Percentiles rank a stretch among this genome's conserved stretches.
Evolutionary conservation across 2,797 vertebrate species (phyloP).

Genomic region (Sebastes matsubarae): DNA sequence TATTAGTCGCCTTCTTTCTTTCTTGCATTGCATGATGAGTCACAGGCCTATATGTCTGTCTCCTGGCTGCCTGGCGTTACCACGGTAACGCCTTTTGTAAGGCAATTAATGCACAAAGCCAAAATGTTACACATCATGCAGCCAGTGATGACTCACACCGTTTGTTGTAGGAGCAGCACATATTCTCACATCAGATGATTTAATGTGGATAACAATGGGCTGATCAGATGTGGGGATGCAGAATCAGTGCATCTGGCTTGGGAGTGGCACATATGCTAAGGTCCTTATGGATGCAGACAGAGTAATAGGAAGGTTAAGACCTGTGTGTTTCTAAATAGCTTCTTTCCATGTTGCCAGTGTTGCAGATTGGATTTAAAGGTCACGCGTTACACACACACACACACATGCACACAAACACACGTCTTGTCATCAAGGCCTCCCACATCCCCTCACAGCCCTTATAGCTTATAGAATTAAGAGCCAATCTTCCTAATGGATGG

Average conservation of each 20-base stretch:
- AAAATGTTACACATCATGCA: constrained; percentile 22
- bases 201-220: background rate
- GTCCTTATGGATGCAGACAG: constrained; percentile 18
- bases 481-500: constrained; percentile 72
- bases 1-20: background rate
- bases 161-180: constrained; percentile 28
- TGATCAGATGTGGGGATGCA: constrained; percentile 20
- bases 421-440: constrained; percentile 38
- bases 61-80: constrained; percentile 66
- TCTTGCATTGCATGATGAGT: constrained; percentile 67
- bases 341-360: constrained; percentile 59
- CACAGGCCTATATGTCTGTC: constrained; percentile 59
- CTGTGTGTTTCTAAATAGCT: constrained; percentile 26
- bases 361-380: constrained; percentile 81
- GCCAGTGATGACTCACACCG: constrained; percentile 50
- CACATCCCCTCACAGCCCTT: constrained; percentile 27
- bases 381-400: constrained; percentile 10
- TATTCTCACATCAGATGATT: constrained; percentile 16
- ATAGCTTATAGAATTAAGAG: constrained; percentile 66
- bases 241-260: constrained; percentile 25
- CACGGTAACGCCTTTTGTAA: constrained; percentile 59
- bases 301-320: constrained; percentile 21
- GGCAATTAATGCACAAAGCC: constrained; percentile 39
- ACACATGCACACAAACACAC: background rate
- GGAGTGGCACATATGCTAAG: constrained; percentile 56